Evolutionary conservation across 2,113 vertebrate genomes (phyloP), one percentile per base, ranked within the genome.

Genomic region (Lampris incognitus): DNA sequence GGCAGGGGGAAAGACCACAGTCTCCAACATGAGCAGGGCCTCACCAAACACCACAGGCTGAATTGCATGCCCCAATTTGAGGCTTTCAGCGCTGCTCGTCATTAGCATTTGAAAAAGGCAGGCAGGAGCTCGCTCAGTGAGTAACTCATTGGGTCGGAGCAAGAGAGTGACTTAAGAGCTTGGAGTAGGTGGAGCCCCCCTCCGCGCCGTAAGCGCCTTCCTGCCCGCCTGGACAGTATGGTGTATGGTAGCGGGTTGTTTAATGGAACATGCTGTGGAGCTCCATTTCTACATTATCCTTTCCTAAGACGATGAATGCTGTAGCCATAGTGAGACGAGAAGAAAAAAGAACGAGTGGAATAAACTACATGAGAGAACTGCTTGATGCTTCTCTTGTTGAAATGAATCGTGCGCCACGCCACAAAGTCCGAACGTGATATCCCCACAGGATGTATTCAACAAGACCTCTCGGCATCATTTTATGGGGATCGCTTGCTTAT

Each of bases 61-160:
- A 92, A 94, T 93, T 91, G 91, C 89, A 85, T 52, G 85, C 85
- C 89, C 90, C 93, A 93, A 93, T 94, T 94, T 93, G 88, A 79
- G 91, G 91, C 92, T 92, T 93, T 94, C 90, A 91, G 85, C 63
- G 13, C 78, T 64, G 83, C 82, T 87, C 56, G 68, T 90, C 91
- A 95, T 95, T 94, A 94, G 87, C 92, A 95, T 94, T 91, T 95
- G 90, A 93, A 95, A 94, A 93, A 85, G 80, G 73, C 3, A 87
- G 75, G 75, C 84, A 81, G 80, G 82, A 89, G 84, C 82, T 69
- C 51, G 66, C 85, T 83, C 76, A 39, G 70, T 67, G 87, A 91
- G 87, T 66, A 87, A 82, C 85, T 92, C 90, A 44, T 10, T 40
- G 82, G 83, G 86, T 82, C 64, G 40, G 69, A 84, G 88, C 69